Percentiles rank a stretch among this genome's conserved stretches.
phyloP scores from a whole-genome alignment of 2,888 invertebrate genomes.

The Eupithecia abbreviata region DNA sequence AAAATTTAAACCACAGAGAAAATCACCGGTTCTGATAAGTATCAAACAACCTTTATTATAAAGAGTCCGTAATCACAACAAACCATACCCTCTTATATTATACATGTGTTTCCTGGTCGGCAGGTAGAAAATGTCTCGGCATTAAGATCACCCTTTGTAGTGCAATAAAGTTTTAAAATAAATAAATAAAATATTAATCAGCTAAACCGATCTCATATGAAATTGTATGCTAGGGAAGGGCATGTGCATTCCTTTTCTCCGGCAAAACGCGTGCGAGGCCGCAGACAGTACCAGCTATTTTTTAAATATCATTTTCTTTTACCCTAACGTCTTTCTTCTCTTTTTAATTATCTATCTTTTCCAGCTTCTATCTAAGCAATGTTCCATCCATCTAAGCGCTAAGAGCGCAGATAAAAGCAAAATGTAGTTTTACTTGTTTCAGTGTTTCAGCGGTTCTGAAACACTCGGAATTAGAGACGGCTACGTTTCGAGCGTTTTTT shows the following conservation, averaged over 20 bases:
- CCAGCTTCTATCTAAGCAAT: slow-evolving; percentile 9
- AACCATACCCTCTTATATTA: too few relatives aligned
- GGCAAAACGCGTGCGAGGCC: not conserved
- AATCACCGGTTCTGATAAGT: not conserved
- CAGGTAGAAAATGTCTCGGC: too few relatives aligned
- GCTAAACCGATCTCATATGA: not conserved
- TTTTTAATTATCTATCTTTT: not conserved
- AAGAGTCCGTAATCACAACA: too few relatives aligned
- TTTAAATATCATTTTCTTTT: not conserved
- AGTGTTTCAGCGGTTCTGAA: slow-evolving; percentile 45
- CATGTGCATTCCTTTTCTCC: not conserved
- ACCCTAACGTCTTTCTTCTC: not conserved
- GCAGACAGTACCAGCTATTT: not conserved
- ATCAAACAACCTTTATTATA: not conserved
- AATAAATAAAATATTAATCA: not conserved
- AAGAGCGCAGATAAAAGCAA: slow-evolving; percentile 58
- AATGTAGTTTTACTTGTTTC: slow-evolving; percentile 52
- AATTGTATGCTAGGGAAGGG: not conserved
- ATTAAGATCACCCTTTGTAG: too few relatives aligned
- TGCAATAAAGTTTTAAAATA: too few relatives aligned
- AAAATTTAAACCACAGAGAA: not conserved
- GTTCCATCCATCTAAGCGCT: slow-evolving; percentile 20
- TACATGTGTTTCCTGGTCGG: too few relatives aligned
- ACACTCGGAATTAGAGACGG: slow-evolving; percentile 53
- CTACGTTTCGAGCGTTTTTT: slow-evolving; percentile 38